These are phyloP conservation scores for Alloplasta piceator DNA, from an alignment of 2,888 invertebrate genomes.

Conservation along the genomic window DNA sequence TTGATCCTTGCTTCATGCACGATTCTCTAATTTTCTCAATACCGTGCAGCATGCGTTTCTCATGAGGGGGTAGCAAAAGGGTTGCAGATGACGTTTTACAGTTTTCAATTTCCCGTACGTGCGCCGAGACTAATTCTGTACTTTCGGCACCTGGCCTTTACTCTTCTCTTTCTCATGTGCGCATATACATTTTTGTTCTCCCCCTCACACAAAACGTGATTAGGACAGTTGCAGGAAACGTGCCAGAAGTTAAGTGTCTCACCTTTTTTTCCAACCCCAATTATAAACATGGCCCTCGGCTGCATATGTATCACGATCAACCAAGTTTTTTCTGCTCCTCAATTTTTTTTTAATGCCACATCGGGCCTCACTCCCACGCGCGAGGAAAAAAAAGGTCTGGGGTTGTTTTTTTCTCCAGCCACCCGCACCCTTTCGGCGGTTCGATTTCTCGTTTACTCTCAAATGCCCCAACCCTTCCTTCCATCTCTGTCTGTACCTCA, in stretches of 20 bases:
- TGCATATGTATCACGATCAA: slow-evolving; percentile 21
- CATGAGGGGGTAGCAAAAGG: slow-evolving; percentile 71
- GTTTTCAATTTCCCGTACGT: slow-evolving; percentile 81
- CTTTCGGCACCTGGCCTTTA: slow-evolving; percentile 77
- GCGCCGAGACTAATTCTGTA: slow-evolving; percentile 77
- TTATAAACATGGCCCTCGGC: slow-evolving; percentile 29
- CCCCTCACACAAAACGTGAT: slow-evolving; percentile 27
- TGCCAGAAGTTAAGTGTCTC: slow-evolving; percentile 56
- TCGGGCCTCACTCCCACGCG: not conserved
- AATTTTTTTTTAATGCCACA: slow-evolving; percentile 12
- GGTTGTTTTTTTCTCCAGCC: slow-evolving; percentile 46
- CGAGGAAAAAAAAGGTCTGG: slow-evolving; percentile 20
- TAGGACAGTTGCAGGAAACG: slow-evolving; percentile 35
- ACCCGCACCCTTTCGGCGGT: slow-evolving; percentile 48
- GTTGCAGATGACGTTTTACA: slow-evolving; percentile 80
- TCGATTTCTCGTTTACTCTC: slow-evolving; percentile 46
- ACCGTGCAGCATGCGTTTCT: not conserved
- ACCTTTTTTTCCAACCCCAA: slow-evolving; percentile 37
- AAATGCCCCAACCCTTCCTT: not conserved
- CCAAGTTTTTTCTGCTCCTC: slow-evolving; percentile 26
- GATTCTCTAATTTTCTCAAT: no score
- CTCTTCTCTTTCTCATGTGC: not conserved
- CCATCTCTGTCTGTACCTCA: not conserved
- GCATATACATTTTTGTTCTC: slow-evolving; percentile 46
- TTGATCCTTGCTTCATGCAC: no score